Conservation (phyloP, 2,888 invertebrate species). For the Apomyelois bistriatella region DNA sequence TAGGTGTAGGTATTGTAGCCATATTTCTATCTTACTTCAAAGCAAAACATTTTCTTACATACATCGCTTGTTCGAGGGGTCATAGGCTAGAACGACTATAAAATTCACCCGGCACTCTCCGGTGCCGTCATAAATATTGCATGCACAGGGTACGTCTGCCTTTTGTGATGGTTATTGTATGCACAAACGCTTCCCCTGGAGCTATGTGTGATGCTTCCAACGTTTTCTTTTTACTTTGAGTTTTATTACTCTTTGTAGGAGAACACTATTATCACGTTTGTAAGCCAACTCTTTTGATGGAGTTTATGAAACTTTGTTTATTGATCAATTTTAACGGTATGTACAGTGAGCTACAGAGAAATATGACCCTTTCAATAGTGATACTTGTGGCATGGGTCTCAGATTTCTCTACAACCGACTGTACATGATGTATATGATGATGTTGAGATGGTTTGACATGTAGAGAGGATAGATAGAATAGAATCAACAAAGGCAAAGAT, state of each 20-base stretch:
- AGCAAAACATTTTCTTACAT: background rate
- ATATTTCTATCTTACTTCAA: too few relatives aligned
- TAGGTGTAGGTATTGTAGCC: too few relatives aligned
- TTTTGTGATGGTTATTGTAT: slow-evolving; percentile 3
- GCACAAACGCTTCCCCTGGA: background rate
- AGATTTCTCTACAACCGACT: too few relatives aligned
- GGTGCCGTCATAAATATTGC: background rate
- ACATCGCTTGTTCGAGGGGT: background rate
- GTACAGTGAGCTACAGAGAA: too few relatives aligned
- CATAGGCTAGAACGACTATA: background rate
- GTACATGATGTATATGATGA: too few relatives aligned
- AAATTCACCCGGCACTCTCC: background rate
- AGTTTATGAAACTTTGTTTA: too few relatives aligned
- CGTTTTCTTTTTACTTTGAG: background rate
- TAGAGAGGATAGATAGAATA: too few relatives aligned
- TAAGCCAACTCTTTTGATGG: background rate
- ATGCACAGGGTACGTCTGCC: background rate
- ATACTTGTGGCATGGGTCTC: too few relatives aligned
- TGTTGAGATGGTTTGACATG: too few relatives aligned
- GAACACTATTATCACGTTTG: background rate
- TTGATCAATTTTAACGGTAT: too few relatives aligned
- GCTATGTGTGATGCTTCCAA: background rate
- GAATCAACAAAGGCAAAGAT: too few relatives aligned
- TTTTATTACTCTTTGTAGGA: background rate
- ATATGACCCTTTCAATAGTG: too few relatives aligned